A percentile compares a stretch with the other conserved stretches of the same genome.
phyloP scores from a whole-genome alignment of 2,888 invertebrate genomes.

The Melikaiella ostensackeni region DNA sequence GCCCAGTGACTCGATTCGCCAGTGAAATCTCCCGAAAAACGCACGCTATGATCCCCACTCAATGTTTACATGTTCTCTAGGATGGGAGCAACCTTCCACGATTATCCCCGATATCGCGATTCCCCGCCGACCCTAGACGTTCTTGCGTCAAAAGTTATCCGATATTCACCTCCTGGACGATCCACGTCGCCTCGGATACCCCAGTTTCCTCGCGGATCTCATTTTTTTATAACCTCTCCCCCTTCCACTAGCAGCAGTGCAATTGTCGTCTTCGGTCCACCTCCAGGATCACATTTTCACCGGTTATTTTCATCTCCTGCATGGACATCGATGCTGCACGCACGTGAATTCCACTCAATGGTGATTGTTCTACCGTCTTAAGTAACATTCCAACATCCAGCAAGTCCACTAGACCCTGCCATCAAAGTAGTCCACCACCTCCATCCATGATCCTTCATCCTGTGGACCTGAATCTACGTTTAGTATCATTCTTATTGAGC shows the following conservation, averaged over 20 bases:
- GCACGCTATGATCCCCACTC: constrained; percentile 46
- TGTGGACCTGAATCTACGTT: constrained; percentile 5
- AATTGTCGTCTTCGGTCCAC: constrained; percentile 43
- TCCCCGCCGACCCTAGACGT: constrained; percentile 16
- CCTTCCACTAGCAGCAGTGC: constrained; percentile 37
- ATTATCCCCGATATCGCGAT: constrained; percentile 51
- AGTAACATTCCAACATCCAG: constrained; percentile 40
- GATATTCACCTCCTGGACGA: constrained; percentile 20
- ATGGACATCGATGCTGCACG: constrained; percentile 33
- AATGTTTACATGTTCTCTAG: constrained; percentile 71
- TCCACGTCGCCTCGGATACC: constrained; percentile 25
- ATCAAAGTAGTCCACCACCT: constrained; percentile 33
- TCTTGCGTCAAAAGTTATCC: not conserved
- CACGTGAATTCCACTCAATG: constrained; percentile 40
- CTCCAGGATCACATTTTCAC: constrained; percentile 26
- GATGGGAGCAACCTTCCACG: constrained; percentile 62
- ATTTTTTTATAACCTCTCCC: constrained; percentile 60
- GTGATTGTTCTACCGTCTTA: constrained; percentile 41
- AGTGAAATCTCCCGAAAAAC: constrained; percentile 5
- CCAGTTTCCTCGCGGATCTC: constrained; percentile 37
- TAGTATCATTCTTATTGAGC: not conserved
- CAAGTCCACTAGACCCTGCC: constrained; percentile 23
- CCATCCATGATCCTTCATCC: constrained; percentile 27
- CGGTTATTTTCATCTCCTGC: constrained; percentile 31
- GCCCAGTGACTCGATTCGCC: constrained; percentile 10